Base-by-base conservation (phyloP, 1,140 invertebrate species). In the Fopius arisanus region DNA sequence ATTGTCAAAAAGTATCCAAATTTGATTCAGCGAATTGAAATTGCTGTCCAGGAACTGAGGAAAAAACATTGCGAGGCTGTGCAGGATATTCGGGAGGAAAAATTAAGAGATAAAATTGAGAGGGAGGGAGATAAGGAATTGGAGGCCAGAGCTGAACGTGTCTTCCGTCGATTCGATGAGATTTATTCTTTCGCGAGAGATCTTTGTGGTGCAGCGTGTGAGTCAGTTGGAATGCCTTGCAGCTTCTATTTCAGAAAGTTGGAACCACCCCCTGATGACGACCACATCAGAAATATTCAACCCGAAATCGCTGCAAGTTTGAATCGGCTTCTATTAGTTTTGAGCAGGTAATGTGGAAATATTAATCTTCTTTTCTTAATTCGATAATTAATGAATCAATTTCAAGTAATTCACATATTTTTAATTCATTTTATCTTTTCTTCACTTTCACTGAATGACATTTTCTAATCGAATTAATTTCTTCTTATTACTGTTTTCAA, bases 131-230 rank as follows among this genome's bases (percentile, higher is more conserved):
- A 78, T 69, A 16, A 43, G 31, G 78, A 79, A 40, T 68, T 80
- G 54, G 75, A 85, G 67, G 28, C 72, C 33, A 40, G 41, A 4
- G 81, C 83, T 0, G 21, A 70, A 0, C 72, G 62, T 33, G 83
- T 79, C 43, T 85, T 87, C 12, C 63, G 76, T 16, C 78, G 75
- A 37, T 83, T 86, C 10, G 78, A 85, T 41, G 23, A 78, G 9
- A 74, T 85, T 28, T 86, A 86, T 67, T 62, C 33, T 33, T 84
- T 78, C 26, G 72, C 82, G 0, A 76, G 84, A 29, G 80, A 87
- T 70, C 69, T 80, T 19, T 84, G 85, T 74, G 85, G 84, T 16
- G 67, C 80, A 43, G 74, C 79, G 12, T 74, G 78, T 5, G 70
- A 77, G 48, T 40, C 70, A 12, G 51, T 79, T 14, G 76, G 77